Percentiles rank a stretch among this genome's conserved stretches.
phyloP scores from a whole-genome alignment of 1,140 invertebrate species.

The Phymastichus coffea region DNA sequence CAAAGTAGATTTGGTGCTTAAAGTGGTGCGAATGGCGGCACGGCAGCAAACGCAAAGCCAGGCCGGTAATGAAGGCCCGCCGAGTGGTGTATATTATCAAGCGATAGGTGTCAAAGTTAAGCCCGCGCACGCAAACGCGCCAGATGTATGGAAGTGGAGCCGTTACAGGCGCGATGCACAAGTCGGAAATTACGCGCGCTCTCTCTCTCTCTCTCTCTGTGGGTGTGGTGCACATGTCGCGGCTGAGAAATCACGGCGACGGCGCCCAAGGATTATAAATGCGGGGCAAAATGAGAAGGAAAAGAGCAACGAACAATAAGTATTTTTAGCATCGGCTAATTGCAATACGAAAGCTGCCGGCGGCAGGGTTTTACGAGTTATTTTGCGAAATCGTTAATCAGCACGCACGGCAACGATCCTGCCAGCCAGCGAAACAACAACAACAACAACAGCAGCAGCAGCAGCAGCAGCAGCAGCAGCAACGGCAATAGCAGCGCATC shows the following conservation, averaged over 20 bases:
- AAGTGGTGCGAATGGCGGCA: too few relatives aligned
- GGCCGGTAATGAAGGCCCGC: slow-evolving; percentile 33
- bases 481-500: too few relatives aligned
- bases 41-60: slow-evolving; percentile 26
- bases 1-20: too few relatives aligned
- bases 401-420: too few relatives aligned
- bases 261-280: not conserved
- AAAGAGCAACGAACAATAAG: not conserved
- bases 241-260: not conserved
- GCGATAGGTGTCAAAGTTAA: slow-evolving; percentile 26
- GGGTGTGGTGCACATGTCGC: slow-evolving; percentile 1
- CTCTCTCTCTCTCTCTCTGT: too few relatives aligned
- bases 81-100: slow-evolving; percentile 20
- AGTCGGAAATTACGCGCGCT: slow-evolving; percentile 34
- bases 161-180: slow-evolving; percentile 12
- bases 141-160: not conserved
- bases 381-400: too few relatives aligned
- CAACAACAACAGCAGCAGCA: too few relatives aligned
- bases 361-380: too few relatives aligned
- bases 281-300: too few relatives aligned
- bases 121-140: not conserved
- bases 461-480: too few relatives aligned
- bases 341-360: not conserved
- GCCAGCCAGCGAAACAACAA: too few relatives aligned
- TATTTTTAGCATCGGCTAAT: not conserved